Conservation (phyloP, 2,113 vertebrate species). For the Steatornis caripensis region DNA sequence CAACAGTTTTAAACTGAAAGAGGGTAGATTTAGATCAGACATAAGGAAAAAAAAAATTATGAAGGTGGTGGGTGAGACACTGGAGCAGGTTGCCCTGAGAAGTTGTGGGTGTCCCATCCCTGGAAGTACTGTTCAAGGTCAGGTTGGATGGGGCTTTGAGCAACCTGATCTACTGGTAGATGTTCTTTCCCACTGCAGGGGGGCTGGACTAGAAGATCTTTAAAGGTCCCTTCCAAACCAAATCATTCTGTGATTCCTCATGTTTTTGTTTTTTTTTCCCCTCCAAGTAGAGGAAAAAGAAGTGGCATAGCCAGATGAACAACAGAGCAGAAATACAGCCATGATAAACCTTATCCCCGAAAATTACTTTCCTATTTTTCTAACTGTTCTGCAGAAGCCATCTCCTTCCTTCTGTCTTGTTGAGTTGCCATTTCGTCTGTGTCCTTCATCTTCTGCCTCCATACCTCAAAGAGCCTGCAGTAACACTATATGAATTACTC, state of each 20-base stretch:
- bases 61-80: neutral
- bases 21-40: neutral
- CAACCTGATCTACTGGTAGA: neutral
- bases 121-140: neutral
- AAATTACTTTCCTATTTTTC: neutral
- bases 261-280: too few species aligned
- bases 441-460: neutral
- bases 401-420: neutral
- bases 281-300: neutral
- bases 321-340: neutral
- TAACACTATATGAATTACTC: neutral
- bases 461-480: neutral
- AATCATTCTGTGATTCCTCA: neutral
- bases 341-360: neutral
- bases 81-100: neutral
- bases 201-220: neutral
- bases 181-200: neutral
- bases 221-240: neutral
- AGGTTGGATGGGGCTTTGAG: neutral
- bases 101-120: neutral
- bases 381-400: neutral
- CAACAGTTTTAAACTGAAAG: neutral
- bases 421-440: neutral
- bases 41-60: neutral
- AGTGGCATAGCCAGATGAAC: neutral